Base-by-base conservation (phyloP, 2,888 invertebrate genomes). In the Phyllotreta striolata region DNA sequence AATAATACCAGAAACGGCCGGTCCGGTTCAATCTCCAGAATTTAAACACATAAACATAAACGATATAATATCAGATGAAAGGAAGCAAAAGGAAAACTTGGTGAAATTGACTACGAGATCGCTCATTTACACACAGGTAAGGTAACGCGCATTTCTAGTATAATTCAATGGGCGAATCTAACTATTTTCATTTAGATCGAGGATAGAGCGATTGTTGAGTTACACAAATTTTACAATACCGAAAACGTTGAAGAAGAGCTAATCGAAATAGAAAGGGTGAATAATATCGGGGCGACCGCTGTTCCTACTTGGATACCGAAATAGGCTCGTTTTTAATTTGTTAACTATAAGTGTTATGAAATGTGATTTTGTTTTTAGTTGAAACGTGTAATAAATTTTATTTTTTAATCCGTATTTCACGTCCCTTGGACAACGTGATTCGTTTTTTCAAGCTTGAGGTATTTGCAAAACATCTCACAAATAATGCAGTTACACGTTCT, bases 141-240 rank as follows among this genome's bases (percentile, higher is more conserved):
- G 66, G 60, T 40, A 46, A 46, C 38, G 10, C 9, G 38, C 37
- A 56, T 56, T 24, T 40, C 1, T 5, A 34, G 37, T 54, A n/a
- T n/a, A 13, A 13, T 12, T 44, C 44, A 44, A 44, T 44, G 5
- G 44, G 44, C 9, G 10, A 44, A 13, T 44, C 2, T 6, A 12
- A 1, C 24, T 47, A 10, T 14, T 10, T 34, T 9, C 8, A 71
- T 74, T 40, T 82, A 92, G 91, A 84, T 93, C 71, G 95, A 95
- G 83, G 95, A 95, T 78, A 89, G 88, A 78, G 95, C 95, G 0
- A 92, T 95, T 70, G 88, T 90, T 66, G 92, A 94, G 71, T 80
- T 95, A 63, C 84, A 88, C 61, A 83, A 85, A 63, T 90, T 91
- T 78, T 95, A 95, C 81, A 89, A 89, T 73, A 86, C 88, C 0